These are phyloP conservation scores for Coptodon rendalli DNA, from an alignment of 2,113 vertebrate genomes.

Conservation along the genomic window DNA sequence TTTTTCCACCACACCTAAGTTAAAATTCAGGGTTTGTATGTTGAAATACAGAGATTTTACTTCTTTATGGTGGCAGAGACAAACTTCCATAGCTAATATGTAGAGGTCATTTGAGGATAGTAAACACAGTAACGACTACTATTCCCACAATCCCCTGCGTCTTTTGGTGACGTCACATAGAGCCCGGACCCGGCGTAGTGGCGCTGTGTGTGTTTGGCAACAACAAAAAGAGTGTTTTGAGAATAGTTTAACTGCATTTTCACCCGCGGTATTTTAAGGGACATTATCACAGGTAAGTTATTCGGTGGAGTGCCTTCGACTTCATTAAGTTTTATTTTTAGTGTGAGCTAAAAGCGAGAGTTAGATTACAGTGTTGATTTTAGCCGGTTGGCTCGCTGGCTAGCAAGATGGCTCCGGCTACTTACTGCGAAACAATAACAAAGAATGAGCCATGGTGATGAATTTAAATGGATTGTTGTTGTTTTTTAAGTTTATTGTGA, in stretches of 20 bases:
- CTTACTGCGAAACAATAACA: slow-evolving; percentile 27
- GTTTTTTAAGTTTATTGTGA: neutral
- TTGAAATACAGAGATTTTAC: neutral
- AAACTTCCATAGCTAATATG: neutral
- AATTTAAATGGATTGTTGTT: neutral
- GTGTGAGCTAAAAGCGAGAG: neutral
- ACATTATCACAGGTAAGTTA: neutral
- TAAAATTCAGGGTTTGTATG: neutral
- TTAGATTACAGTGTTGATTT: neutral
- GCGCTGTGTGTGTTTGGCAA: neutral
- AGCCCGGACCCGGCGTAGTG: slow-evolving; percentile 31
- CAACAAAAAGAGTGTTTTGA: slow-evolving; percentile 5
- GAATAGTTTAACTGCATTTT: neutral
- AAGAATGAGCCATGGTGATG: neutral
- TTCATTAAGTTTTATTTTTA: neutral
- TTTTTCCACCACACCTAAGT: neutral
- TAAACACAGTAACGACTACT: neutral
- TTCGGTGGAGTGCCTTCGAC: rapidly evolving
- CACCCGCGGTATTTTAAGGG: rapidly evolving
- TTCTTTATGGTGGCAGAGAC: neutral
- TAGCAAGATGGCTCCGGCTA: slow-evolving; percentile 32
- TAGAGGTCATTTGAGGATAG: neutral
- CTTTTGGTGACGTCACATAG: slow-evolving; percentile 13
- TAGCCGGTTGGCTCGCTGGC: neutral
- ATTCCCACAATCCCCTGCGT: neutral